phyloP scores from a whole-genome alignment of 2,888 invertebrate species.

The Lepidochrysops patricia region DNA sequence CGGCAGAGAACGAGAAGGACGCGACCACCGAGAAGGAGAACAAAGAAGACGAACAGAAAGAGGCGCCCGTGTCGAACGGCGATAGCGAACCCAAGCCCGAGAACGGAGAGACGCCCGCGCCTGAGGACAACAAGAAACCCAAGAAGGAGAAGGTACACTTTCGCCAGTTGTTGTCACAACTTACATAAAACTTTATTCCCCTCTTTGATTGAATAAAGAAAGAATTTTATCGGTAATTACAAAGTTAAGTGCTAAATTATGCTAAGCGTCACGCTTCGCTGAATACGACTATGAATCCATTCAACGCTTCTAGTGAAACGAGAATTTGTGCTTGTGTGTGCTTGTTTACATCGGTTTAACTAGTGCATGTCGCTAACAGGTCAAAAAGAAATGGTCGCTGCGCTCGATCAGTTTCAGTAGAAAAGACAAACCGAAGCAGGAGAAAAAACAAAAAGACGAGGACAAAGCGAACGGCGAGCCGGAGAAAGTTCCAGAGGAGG shows the following conservation, averaged over 20 bases:
- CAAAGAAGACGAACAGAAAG: conserved; percentile 39
- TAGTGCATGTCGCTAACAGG: conserved; percentile 51
- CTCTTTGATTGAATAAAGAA: neutral
- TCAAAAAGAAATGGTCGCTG: conserved; percentile 93
- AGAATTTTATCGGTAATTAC: conserved; percentile 1
- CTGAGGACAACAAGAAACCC: conserved; percentile 74
- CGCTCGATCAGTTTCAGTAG: conserved; percentile 90
- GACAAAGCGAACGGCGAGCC: conserved; percentile 76
- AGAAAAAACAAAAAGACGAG: conserved; percentile 76
- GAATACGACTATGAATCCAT: conserved; percentile 6
- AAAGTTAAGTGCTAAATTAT: conserved; percentile 12
- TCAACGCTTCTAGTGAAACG: conserved; percentile 9
- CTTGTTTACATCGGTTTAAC: conserved; percentile 15
- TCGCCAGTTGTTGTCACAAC: conserved; percentile 1
- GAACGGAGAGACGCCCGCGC: conserved; percentile 50
- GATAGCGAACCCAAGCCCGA: conserved; percentile 57
- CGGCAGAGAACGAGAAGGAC: conserved; percentile 80
- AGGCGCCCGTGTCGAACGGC: conserved; percentile 52
- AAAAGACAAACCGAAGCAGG: conserved; percentile 90
- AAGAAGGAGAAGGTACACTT: conserved; percentile 79
- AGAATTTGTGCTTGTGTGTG: conserved; percentile 14
- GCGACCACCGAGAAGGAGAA: conserved; percentile 78
- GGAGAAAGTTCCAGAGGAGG: conserved; percentile 79
- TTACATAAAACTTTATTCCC: neutral
- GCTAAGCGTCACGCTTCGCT: conserved; percentile 12